These are phyloP conservation scores for Crotalus helleri DNA, from an alignment of 2,113 vertebrate genomes.

Conservation along the genomic window DNA sequence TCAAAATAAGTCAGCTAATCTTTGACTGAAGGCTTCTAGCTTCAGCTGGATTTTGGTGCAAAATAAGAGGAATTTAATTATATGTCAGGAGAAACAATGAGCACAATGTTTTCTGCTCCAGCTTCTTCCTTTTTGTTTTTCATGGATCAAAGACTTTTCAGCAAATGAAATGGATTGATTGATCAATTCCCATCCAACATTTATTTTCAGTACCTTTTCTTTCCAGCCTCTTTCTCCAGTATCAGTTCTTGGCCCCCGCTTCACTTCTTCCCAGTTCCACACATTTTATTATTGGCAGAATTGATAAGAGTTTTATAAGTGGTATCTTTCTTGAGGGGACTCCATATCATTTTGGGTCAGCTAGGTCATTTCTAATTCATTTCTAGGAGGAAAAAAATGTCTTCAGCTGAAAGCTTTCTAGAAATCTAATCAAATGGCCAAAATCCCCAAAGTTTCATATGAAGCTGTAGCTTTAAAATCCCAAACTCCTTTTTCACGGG, in stretches of 20 bases:
- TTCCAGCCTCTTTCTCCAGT: neutral
- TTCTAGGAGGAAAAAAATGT: constrained; percentile 2
- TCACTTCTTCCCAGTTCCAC: neutral
- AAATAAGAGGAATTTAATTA: neutral
- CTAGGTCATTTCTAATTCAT: constrained; percentile 15
- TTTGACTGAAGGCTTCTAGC: neutral
- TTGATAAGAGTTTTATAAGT: neutral
- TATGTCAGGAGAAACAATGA: neutral
- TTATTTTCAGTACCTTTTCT: neutral
- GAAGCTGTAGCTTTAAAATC: neutral
- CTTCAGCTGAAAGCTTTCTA: constrained; percentile 18
- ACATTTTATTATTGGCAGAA: constrained; percentile 1
- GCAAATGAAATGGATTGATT: neutral
- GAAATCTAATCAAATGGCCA: constrained; percentile 23
- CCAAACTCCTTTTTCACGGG: constrained; percentile 1
- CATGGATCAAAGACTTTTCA: neutral
- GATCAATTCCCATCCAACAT: neutral
- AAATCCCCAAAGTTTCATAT: neutral
- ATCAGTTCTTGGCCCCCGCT: neutral
- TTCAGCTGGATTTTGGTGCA: neutral
- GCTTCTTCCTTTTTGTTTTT: neutral
- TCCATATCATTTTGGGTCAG: constrained; percentile 23
- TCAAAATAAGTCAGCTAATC: neutral
- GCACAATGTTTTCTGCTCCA: neutral
- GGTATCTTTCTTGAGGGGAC: constrained; percentile 3